Percentiles rank a stretch among this genome's conserved stretches.
These are phyloP conservation scores for Tricholauxania praeusta DNA, from an alignment of 2,888 invertebrate genomes.

Conservation along the genomic window DNA sequence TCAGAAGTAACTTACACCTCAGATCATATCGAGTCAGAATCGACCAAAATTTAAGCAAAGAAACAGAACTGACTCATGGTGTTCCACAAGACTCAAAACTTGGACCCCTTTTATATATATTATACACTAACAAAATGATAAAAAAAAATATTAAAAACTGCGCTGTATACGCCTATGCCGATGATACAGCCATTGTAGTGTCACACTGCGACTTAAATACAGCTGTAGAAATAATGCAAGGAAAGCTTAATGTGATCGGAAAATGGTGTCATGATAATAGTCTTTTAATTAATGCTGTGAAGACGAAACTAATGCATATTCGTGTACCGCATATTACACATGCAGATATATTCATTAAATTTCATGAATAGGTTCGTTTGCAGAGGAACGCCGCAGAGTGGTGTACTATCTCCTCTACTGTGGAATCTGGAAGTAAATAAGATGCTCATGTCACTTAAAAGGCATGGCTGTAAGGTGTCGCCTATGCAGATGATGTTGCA, in stretches of 20 bases:
- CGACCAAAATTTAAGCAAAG: not conserved
- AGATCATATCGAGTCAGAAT: conserved; percentile 16
- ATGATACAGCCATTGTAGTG: too few species aligned
- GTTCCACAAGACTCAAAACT: conserved; percentile 24
- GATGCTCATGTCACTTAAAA: too few species aligned
- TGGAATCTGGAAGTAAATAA: too few species aligned
- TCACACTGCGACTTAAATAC: too few species aligned
- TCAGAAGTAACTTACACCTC: conserved; percentile 15
- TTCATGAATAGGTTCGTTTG: not conserved
- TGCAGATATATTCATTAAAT: not conserved
- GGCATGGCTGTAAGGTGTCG: too few species aligned
- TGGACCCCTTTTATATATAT: conserved; percentile 21
- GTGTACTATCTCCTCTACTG: too few species aligned
- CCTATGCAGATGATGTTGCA: too few species aligned
- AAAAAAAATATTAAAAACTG: too few species aligned
- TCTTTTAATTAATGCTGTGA: conserved; percentile 9
- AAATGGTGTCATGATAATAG: conserved; percentile 4
- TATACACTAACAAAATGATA: conserved; percentile 29
- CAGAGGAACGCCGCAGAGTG: too few species aligned
- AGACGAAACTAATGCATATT: conserved; percentile 19
- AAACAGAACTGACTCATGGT: not conserved
- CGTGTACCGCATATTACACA: not conserved
- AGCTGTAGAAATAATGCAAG: too few species aligned
- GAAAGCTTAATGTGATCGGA: conserved; percentile 2
- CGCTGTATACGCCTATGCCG: too few species aligned